phyloP scores from a whole-genome alignment of 2,888 invertebrate species.

The Cacoxenus indagator region DNA sequence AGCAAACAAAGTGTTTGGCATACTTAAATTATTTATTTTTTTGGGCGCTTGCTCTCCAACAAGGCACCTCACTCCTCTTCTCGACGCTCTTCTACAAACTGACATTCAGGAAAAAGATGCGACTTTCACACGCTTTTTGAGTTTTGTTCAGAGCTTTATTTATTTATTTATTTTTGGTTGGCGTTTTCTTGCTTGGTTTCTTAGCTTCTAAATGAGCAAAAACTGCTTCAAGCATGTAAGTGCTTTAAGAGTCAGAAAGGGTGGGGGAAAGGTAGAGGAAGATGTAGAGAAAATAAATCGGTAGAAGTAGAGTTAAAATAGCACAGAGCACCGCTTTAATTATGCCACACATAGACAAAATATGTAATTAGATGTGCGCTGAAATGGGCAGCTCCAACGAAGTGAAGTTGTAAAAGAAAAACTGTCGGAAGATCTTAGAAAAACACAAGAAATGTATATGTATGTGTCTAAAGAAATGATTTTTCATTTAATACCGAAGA shows the following conservation, averaged over 20 bases:
- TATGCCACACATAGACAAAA: slow-evolving; percentile 8
- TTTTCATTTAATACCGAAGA: too few relatives aligned
- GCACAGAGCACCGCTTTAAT: neutral
- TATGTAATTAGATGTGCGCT: slow-evolving; percentile 12
- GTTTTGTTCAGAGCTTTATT: neutral
- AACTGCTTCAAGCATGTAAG: neutral
- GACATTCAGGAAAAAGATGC: neutral
- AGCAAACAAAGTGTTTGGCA: slow-evolving; percentile 3
- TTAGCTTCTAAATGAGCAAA: neutral
- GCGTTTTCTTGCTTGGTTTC: neutral
- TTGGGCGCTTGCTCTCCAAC: too few relatives aligned
- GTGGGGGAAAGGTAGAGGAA: neutral
- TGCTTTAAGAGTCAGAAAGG: neutral
- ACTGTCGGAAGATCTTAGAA: slow-evolving; percentile 2
- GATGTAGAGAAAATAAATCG: neutral
- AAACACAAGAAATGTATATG: neutral
- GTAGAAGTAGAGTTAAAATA: neutral
- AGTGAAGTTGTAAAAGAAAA: neutral
- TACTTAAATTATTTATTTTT: slow-evolving; percentile 17
- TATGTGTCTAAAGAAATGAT: neutral
- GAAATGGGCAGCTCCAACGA: neutral
- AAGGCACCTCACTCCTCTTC: too few relatives aligned
- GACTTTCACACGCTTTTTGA: slow-evolving; percentile 5
- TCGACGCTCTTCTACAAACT: too few relatives aligned
- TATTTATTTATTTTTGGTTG: neutral